These are phyloP conservation scores for Ostrea denselamellosa DNA, from an alignment of 1,140 invertebrate species.

Conservation along the genomic window DNA sequence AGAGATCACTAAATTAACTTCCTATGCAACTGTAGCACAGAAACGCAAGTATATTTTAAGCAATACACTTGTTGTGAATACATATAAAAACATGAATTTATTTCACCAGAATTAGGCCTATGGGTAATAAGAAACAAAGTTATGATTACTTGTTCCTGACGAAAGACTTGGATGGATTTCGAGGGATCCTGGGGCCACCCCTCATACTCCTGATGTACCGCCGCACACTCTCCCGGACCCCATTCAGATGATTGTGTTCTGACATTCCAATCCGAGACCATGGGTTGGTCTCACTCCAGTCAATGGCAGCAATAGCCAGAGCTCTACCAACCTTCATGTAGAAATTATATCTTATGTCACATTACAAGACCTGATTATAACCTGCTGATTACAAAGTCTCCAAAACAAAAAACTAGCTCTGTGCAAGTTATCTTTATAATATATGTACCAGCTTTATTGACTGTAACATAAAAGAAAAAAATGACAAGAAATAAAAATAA, in stretches of 20 bases:
- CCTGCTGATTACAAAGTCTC: too few relatives aligned
- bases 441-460: not conserved
- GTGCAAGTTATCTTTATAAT: not conserved
- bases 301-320: constrained; percentile 89
- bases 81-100: too few relatives aligned
- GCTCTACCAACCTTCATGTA: constrained; percentile 87
- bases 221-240: constrained; percentile 85
- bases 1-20: too few relatives aligned
- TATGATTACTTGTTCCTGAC: constrained; percentile 56
- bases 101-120: not conserved
- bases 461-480: not conserved
- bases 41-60: too few relatives aligned
- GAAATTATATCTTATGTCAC: not conserved
- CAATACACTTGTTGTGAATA: too few relatives aligned
- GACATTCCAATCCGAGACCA: constrained; percentile 88
- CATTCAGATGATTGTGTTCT: constrained; percentile 86
- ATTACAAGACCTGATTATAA: too few relatives aligned
- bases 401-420: too few relatives aligned
- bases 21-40: too few relatives aligned
- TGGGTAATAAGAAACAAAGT: not conserved
- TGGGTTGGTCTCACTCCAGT: constrained; percentile 88
- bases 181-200: constrained; percentile 67
- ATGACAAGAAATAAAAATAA: not conserved
- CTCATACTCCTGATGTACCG: constrained; percentile 74
- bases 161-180: constrained; percentile 62